Evolutionary conservation across 2,888 invertebrate genomes (phyloP), one percentile per base, ranked within the genome.

Genomic region (Amaurobius ferox): DNA sequence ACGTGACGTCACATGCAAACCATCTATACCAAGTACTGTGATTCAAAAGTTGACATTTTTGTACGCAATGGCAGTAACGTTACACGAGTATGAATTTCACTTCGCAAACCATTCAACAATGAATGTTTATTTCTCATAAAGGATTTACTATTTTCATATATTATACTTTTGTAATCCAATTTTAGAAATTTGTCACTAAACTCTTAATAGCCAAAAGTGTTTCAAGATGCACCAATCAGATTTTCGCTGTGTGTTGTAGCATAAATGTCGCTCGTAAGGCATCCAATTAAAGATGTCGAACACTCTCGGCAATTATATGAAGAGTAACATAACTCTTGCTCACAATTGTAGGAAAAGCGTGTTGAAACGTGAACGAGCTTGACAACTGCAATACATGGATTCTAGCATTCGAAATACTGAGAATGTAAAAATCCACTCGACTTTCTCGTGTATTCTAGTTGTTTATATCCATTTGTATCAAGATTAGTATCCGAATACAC

Each of bases 141-240:
- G 44, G 5, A 7, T 35, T 44, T 44, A 44, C 6, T 44, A 44
- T 44, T 44, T 44, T 16, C 44, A 44, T 44, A 44, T 16, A 44
- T 44, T 44, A 55, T 23, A 1, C 19, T 11, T 23, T 55, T 55
- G 19, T 55, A 23, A 55, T 55, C 44, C 19, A 23, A 55, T 55
- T 23, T 44, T 5, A 6, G 16, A 55, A 55, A 23, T 6, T n/a
- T n/a, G 3, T 55, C 3, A 23, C 55, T 55, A 55, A 55, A 55
- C 23, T 55, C 16, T 23, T n/a, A 55, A 55, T 23, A 23, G 1
- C 16, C 23, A 11, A 2, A 55, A 23, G 23, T 55, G 19, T 55
- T 55, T 55, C 35, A 9, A 35, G 55, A 55, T 55, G 55, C 55
- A 55, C 55, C 55, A 55, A 23, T 55, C 55, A 55, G 55, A 23